Conservation (phyloP, 2,113 vertebrate species). For the Crotalus helleri region DNA sequence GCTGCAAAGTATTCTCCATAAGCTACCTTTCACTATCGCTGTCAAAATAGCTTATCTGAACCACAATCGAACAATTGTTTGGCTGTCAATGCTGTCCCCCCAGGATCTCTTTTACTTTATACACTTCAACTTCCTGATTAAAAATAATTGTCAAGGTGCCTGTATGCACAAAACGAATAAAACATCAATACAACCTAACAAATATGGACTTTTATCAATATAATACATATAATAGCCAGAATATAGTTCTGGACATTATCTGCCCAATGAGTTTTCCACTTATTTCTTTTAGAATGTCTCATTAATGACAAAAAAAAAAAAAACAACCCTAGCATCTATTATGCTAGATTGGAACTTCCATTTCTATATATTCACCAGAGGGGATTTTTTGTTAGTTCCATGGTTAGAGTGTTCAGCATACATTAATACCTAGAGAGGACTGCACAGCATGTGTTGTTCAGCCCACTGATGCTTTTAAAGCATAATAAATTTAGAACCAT, state of each 20-base stretch:
- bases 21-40: not conserved
- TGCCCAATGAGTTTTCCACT: not conserved
- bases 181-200: not conserved
- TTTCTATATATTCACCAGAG: not conserved
- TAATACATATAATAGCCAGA: not conserved
- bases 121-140: not conserved
- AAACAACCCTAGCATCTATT: not conserved
- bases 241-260: not conserved
- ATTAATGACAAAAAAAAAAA: not conserved
- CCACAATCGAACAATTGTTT: not conserved
- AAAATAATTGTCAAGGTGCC: not conserved
- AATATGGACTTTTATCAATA: not conserved
- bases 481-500: not conserved
- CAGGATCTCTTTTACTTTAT: not conserved
- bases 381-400: not conserved
- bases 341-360: not conserved
- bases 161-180: not conserved
- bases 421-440: not conserved
- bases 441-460: not conserved
- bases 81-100: too few relatives aligned
- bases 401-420: not conserved
- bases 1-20: not conserved
- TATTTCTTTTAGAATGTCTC: not conserved
- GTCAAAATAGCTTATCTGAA: not conserved
- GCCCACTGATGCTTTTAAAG: not conserved